phyloP scores from a whole-genome alignment of 2,888 invertebrate species.

The Megamerina dolium region DNA sequence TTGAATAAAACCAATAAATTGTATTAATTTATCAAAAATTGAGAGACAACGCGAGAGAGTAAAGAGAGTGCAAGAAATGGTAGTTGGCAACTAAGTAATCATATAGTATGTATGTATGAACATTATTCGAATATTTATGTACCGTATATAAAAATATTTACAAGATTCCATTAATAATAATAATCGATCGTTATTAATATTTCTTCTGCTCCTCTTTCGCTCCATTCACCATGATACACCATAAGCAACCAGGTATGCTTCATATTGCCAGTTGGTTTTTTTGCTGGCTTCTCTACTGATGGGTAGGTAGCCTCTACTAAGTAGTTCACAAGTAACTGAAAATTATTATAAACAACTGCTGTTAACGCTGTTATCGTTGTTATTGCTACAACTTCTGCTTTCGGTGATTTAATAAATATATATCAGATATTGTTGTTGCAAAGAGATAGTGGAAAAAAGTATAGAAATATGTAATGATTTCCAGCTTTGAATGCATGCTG shows the following conservation, averaged over 20 bases:
- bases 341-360: constrained; percentile 32
- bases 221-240: no score
- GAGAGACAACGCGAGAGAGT: neutral
- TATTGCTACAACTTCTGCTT: neutral
- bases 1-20: constrained; percentile 8
- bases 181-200: constrained; percentile 41
- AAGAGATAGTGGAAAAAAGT: no score
- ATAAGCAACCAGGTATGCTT: no score
- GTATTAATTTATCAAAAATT: constrained; percentile 6
- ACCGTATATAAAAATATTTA: constrained; percentile 24
- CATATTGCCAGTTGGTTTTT: no score
- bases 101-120: no score
- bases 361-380: constrained; percentile 6
- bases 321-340: constrained; percentile 48
- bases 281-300: neutral
- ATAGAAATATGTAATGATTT: no score
- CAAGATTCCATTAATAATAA: constrained; percentile 41
- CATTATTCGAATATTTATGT: neutral
- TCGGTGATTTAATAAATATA: no score
- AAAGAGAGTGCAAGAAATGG: constrained; percentile 14
- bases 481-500: constrained; percentile 15
- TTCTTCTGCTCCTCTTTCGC: no score
- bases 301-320: constrained; percentile 40
- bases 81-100: constrained; percentile 7
- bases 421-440: no score